Conservation (phyloP, 2,888 invertebrate genomes). For the Acrobasis repandana region DNA sequence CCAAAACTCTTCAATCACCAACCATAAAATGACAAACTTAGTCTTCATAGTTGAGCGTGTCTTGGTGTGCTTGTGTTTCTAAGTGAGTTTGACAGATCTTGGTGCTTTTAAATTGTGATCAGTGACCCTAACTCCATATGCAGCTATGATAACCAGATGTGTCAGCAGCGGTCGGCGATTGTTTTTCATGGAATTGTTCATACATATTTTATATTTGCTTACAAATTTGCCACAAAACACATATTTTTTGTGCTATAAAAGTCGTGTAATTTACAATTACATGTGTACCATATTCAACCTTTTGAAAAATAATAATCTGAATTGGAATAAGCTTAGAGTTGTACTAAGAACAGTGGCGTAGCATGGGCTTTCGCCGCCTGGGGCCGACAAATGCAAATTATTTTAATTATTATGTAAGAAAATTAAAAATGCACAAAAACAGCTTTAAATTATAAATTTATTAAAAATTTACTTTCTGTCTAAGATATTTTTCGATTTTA, state of each 20-base stretch:
- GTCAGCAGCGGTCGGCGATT: slow-evolving; percentile 20
- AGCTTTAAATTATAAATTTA: no score
- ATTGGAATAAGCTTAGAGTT: no score
- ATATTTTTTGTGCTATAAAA: background rate
- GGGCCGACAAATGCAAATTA: no score
- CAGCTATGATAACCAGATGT: slow-evolving; percentile 13
- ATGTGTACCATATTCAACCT: no score
- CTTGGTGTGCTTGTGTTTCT: slow-evolving; percentile 41
- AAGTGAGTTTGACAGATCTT: slow-evolving; percentile 45
- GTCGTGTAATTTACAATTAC: no score
- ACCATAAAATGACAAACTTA: slow-evolving; percentile 28
- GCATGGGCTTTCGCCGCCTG: no score
- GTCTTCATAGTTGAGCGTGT: slow-evolving; percentile 45
- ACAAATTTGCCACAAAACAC: background rate
- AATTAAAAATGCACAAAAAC: no score
- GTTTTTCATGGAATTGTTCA: background rate
- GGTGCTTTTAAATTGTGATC: slow-evolving; percentile 70
- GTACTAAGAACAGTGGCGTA: no score
- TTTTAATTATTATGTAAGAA: no score
- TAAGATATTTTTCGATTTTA: no score
- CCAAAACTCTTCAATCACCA: slow-evolving; percentile 30
- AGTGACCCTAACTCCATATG: slow-evolving; percentile 60
- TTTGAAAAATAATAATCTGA: no score
- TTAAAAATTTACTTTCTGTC: no score
- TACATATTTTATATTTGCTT: slow-evolving; percentile 21